Conservation (phyloP, 2,888 invertebrate species). For the Morpho helenor region DNA sequence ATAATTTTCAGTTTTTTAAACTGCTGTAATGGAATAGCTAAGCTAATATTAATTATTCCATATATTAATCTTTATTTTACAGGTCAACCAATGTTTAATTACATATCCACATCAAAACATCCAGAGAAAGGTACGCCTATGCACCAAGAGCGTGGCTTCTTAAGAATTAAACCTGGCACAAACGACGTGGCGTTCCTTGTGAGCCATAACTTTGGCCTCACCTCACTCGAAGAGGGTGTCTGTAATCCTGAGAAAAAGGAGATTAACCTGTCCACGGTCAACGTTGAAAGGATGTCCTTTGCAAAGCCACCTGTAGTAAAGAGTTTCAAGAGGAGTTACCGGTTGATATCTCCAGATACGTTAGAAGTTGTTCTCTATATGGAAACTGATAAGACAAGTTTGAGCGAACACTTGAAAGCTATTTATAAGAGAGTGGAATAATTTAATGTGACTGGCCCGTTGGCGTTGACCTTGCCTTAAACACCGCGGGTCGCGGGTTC, state of each 20-base stretch:
- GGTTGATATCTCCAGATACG: constrained; percentile 41
- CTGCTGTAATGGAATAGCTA: too few relatives aligned
- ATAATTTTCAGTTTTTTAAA: too few relatives aligned
- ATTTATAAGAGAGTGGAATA: constrained; percentile 48
- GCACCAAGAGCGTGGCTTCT: constrained; percentile 82
- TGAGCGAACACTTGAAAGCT: constrained; percentile 77
- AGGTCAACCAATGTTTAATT: constrained; percentile 82
- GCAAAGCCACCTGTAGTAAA: constrained; percentile 75
- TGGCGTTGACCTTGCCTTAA: too few relatives aligned
- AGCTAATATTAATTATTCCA: too few relatives aligned
- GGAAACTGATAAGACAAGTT: constrained; percentile 75
- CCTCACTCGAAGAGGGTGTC: constrained; percentile 79
- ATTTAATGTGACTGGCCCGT: neutral
- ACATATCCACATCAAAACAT: constrained; percentile 70
- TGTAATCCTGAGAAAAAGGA: constrained; percentile 62
- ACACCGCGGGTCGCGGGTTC: too few relatives aligned
- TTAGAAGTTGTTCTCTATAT: constrained; percentile 71
- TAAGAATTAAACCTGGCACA: constrained; percentile 77
- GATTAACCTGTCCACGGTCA: constrained; percentile 62
- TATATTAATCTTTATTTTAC: constrained; percentile 23
- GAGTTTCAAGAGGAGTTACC: constrained; percentile 61
- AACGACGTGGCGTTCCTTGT: constrained; percentile 74
- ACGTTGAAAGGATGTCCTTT: constrained; percentile 69
- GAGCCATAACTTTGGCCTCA: constrained; percentile 81
- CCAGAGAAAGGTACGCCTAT: constrained; percentile 74